phyloP scores from a whole-genome alignment of 2,797 vertebrate species.

The Acanthis flammea region DNA sequence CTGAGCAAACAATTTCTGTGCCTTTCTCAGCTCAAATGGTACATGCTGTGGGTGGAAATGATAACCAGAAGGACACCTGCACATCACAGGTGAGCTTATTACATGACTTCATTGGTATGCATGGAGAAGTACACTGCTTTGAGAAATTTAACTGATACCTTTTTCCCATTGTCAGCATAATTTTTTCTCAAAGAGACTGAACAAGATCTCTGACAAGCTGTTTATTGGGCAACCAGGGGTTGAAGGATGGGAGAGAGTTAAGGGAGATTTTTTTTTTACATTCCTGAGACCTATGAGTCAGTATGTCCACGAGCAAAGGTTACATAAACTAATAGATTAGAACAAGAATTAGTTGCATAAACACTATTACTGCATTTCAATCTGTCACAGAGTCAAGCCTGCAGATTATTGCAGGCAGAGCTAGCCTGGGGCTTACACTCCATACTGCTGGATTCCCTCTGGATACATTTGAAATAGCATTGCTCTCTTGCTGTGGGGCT shows the following conservation, averaged over 20 bases:
- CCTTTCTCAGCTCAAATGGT: not conserved
- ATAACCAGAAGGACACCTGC: not conserved
- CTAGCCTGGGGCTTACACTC: not conserved
- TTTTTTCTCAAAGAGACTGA: not conserved
- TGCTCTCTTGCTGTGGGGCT: not conserved
- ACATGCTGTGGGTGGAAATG: not conserved
- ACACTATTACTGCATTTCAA: slow-evolving; percentile 43
- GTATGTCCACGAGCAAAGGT: slow-evolving; percentile 29
- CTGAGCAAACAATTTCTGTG: not conserved
- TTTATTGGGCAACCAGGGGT: not conserved
- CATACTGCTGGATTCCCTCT: not conserved
- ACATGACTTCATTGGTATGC: not conserved
- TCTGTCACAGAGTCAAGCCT: slow-evolving; percentile 37
- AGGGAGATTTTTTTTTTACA: not conserved
- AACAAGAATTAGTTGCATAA: slow-evolving; percentile 63
- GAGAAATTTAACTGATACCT: not conserved
- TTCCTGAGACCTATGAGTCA: not conserved
- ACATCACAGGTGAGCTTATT: not conserved
- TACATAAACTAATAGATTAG: slow-evolving; percentile 66
- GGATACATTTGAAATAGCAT: not conserved
- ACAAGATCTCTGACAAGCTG: not conserved
- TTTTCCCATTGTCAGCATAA: rapidly evolving
- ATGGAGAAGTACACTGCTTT: not conserved
- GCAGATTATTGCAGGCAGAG: slow-evolving; percentile 43
- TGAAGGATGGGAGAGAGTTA: not conserved